Conservation (phyloP, 1,140 invertebrate genomes). For the Ceratosolen fusciceps region DNA sequence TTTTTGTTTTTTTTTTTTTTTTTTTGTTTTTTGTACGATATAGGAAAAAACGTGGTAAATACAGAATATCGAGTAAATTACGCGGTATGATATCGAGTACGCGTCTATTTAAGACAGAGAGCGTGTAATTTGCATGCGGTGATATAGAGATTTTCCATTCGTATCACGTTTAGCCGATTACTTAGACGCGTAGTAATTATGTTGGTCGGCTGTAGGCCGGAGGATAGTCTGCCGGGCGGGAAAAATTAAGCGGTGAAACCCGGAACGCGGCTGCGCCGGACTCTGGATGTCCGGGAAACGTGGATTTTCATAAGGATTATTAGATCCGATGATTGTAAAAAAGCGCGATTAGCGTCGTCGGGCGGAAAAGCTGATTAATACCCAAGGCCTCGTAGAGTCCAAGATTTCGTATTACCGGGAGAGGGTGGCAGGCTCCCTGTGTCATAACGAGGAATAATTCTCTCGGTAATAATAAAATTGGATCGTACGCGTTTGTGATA, state of each 20-base stretch:
- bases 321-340: neutral
- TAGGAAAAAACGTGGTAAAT: neutral
- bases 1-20: too few species aligned
- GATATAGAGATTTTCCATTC: constrained; percentile 22
- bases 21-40: neutral
- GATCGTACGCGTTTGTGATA: too few species aligned
- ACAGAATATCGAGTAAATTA: neutral
- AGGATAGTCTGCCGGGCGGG: constrained; percentile 7
- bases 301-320: neutral
- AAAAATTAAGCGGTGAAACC: neutral
- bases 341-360: neutral
- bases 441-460: too few species aligned
- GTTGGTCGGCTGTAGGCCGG: neutral
- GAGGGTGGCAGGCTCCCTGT: too few species aligned
- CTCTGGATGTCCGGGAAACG: neutral
- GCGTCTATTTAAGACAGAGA: neutral
- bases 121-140: constrained; percentile 1
- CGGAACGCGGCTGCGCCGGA: neutral
- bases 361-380: neutral
- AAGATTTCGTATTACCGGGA: too few species aligned
- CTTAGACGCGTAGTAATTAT: constrained; percentile 11
- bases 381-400: neutral
- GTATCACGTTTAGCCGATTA: constrained; percentile 27
- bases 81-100: neutral
- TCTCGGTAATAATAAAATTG: too few species aligned